Base-by-base conservation (phyloP, 2,113 vertebrate species). In the Donacobius atricapilla region DNA sequence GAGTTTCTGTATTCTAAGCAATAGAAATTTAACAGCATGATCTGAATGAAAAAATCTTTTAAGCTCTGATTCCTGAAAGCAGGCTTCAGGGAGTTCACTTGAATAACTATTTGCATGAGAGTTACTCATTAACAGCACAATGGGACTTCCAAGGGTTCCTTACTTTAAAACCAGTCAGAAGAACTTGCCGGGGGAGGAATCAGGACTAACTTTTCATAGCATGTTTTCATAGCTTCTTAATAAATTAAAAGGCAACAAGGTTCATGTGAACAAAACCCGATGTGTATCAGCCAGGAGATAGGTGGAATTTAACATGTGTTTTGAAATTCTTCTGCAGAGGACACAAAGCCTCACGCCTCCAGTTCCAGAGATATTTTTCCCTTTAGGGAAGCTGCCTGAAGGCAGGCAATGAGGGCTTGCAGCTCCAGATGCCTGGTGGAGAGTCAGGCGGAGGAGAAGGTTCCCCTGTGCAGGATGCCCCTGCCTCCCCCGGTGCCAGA, bases 121-220 rank as follows among this genome's bases (percentile, higher is more conserved):
- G 78, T 84, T 79, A 60, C 78, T 82, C 78, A 69, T 89, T 89
- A 83, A 45, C 66, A 82, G 57, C 77, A 93, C 66, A 90, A 79
- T 28, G 50, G 71, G 84, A 63, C 66, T 77, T 73, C 39, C 57
- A 87, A 78, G 50, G 56, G 44, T 65, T 66, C 65, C 45, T 45
- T 18, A 48, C 17, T 51, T 61, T 80, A 83, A 83, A 92, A 76
- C 7, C 42, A 85, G 50, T 17, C 30, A 58, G 35, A 78, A 73
- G 30, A 89, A 54, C 53, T 85, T 1, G 9, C 24, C 54, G 57
- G 33, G 40, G 57, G 30, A 71, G 25, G 73, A 89, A 37, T 37
- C 21, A 68, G 22, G n/a, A 61, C 42, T 73, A 56, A 42, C 31
- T 56, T 70, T 65, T 72, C 91, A 56, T 5, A 69, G 61, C 56